These are phyloP conservation scores for Tetheella fluctuosa DNA, from an alignment of 2,888 invertebrate genomes.

Conservation along the genomic window DNA sequence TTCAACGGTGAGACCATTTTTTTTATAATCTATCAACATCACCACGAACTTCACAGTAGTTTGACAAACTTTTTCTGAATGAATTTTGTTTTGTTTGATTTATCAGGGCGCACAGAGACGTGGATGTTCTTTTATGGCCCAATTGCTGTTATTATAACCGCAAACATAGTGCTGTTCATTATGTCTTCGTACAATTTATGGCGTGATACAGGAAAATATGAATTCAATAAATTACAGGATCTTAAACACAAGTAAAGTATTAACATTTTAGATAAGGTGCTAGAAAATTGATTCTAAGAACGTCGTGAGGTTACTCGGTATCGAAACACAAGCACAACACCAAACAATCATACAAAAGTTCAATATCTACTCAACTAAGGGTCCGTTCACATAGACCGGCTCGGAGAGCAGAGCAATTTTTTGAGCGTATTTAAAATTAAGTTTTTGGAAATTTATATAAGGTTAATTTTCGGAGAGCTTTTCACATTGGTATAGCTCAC, in stretches of 20 bases:
- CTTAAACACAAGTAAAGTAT: slow-evolving; percentile 83
- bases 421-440: no score
- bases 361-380: no score
- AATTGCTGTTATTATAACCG: slow-evolving; percentile 80
- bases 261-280: not conserved
- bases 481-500: no score
- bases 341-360: no score
- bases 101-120: slow-evolving; percentile 78
- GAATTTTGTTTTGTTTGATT: slow-evolving; percentile 12
- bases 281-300: no score
- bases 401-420: no score
- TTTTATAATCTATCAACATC: not conserved
- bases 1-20: slow-evolving; percentile 81
- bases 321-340: no score
- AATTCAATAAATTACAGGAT: slow-evolving; percentile 77
- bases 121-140: slow-evolving; percentile 89
- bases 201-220: slow-evolving; percentile 79
- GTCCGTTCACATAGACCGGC: no score
- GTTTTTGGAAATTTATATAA: no score
- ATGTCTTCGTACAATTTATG: slow-evolving; percentile 84
- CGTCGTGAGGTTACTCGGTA: no score
- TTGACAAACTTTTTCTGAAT: slow-evolving; percentile 13
- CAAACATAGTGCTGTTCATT: slow-evolving; percentile 84
- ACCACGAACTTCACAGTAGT: no score
- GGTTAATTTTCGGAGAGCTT: no score